phyloP scores from a whole-genome alignment of 2,888 invertebrate species.

The Gasteruption jaculator region DNA sequence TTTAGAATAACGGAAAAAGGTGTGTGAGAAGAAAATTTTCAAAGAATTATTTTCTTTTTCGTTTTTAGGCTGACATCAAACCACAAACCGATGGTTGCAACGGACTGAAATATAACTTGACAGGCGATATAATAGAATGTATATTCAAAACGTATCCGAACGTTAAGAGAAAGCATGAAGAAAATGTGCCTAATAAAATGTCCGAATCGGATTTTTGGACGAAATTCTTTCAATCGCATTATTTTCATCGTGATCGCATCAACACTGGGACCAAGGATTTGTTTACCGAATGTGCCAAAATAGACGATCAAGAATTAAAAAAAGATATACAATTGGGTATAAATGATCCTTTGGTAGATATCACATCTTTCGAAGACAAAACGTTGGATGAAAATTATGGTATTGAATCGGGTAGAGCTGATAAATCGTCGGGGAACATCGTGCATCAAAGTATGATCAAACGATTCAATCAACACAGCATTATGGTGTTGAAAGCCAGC shows the following conservation, averaged over 20 bases:
- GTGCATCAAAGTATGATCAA: conserved; percentile 92
- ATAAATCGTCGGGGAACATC: conserved; percentile 59
- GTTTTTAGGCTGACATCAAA: conserved; percentile 85
- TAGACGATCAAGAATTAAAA: conserved; percentile 80
- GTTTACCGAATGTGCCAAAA: conserved; percentile 95
- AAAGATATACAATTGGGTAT: conserved; percentile 75
- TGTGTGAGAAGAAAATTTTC: conserved; percentile 1
- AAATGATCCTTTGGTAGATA: conserved; percentile 77
- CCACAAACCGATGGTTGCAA: conserved; percentile 96
- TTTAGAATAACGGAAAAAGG: neutral
- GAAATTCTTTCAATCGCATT: conserved; percentile 99
- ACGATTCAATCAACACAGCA: conserved; percentile 95
- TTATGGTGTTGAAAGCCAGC: conserved; percentile 69
- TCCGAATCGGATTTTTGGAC: conserved; percentile 98
- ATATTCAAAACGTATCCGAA: conserved; percentile 99
- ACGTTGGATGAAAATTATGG: conserved; percentile 65
- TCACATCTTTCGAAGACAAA: conserved; percentile 76
- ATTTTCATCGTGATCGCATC: conserved; percentile 92
- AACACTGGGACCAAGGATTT: conserved; percentile 89
- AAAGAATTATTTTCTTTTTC: neutral
- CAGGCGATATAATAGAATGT: conserved; percentile 93
- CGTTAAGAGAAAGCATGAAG: conserved; percentile 92
- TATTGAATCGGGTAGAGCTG: conserved; percentile 43
- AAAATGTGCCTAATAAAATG: conserved; percentile 93
- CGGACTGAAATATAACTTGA: conserved; percentile 94